These are phyloP conservation scores for Ochlodes sylvanus DNA, from an alignment of 2,888 invertebrate species.

Conservation along the genomic window DNA sequence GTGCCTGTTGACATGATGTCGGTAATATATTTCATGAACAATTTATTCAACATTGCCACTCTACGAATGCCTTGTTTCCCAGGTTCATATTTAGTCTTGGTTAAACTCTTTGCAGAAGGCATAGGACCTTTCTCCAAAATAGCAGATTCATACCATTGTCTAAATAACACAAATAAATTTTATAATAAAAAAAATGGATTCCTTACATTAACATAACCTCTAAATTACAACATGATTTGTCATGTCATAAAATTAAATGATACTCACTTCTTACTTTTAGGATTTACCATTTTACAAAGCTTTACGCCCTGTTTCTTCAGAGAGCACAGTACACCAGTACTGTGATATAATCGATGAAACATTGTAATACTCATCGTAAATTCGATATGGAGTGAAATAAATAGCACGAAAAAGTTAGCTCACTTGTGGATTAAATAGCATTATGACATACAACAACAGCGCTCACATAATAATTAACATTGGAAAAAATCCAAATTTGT, in stretches of 20 bases:
- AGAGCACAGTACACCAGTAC: constrained; percentile 55
- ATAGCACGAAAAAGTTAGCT: not conserved
- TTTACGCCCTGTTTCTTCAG: constrained; percentile 71
- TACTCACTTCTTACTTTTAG: constrained; percentile 65
- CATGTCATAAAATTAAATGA: not conserved
- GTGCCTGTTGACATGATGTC: constrained; percentile 91
- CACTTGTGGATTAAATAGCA: not conserved
- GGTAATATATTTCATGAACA: constrained; percentile 92
- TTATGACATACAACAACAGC: too few relatives aligned
- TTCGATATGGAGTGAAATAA: not conserved
- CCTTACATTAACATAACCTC: constrained; percentile 33
- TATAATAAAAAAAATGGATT: constrained; percentile 2
- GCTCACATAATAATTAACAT: too few relatives aligned
- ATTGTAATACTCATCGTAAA: constrained; percentile 41
- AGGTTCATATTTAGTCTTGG: constrained; percentile 77
- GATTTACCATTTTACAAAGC: constrained; percentile 75
- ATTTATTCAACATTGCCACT: constrained; percentile 89
- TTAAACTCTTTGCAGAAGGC: constrained; percentile 69
- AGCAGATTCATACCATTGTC: constrained; percentile 67
- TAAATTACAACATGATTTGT: not conserved
- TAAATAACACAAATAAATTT: constrained; percentile 46
- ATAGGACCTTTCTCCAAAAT: constrained; percentile 52
- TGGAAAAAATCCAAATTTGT: too few relatives aligned
- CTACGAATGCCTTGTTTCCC: constrained; percentile 85
- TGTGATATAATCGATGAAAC: constrained; percentile 65